Conservation (phyloP, 2,797 vertebrate genomes). For the Vireo griseus region DNA sequence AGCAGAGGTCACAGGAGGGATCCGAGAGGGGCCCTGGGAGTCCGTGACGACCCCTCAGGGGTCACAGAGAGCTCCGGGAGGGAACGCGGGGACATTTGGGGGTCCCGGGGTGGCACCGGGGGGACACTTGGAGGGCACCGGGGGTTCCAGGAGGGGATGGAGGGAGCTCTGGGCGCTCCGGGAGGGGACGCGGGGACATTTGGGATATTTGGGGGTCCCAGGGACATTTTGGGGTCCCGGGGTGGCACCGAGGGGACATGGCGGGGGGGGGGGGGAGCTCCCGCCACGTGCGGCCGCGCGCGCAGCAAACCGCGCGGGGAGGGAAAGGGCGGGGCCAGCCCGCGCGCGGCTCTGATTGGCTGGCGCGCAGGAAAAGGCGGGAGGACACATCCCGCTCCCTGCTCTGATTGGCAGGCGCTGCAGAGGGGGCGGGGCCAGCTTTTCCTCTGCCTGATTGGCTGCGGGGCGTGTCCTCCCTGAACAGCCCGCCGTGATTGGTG, state of each 20-base stretch:
- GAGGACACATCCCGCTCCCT: accelerated
- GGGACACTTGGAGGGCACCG: too few relatives aligned
- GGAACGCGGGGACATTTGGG: background rate
- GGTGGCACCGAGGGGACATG: background rate
- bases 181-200: background rate
- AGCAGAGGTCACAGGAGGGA: background rate
- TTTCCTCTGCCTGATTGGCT: accelerated
- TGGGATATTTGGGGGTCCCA: too few relatives aligned
- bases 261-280: accelerated
- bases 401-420: accelerated
- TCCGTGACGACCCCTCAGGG: background rate
- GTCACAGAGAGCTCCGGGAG: background rate
- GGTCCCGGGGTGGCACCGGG: background rate
- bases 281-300: background rate
- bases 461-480: accelerated
- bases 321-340: background rate
- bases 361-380: background rate
- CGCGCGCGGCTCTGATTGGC: background rate
- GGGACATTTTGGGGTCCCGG: too few relatives aligned
- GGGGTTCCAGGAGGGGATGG: too few relatives aligned
- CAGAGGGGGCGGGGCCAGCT: background rate
- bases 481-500: background rate
- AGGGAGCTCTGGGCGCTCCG: too few relatives aligned
- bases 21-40: too few relatives aligned
- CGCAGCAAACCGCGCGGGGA: background rate